Conservation (phyloP, 2,113 vertebrate species). For the Nyctibius bracteatus region DNA sequence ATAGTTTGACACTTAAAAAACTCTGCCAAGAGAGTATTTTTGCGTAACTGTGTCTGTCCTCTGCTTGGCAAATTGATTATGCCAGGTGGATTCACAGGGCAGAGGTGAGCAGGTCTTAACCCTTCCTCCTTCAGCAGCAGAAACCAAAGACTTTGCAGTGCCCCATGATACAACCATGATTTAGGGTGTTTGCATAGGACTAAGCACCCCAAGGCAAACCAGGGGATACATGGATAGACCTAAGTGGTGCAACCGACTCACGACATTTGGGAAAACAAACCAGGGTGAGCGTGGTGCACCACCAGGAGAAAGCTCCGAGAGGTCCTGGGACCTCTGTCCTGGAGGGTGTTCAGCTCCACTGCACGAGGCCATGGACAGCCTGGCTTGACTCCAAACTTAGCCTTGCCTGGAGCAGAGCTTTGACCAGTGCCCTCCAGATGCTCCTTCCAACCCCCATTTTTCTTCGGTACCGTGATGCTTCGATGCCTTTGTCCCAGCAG, state of each 20-base stretch:
- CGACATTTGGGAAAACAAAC: background rate
- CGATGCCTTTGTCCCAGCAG: background rate
- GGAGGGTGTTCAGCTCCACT: background rate
- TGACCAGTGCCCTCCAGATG: background rate
- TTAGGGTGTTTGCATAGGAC: background rate
- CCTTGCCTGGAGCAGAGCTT: background rate
- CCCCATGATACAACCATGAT: background rate
- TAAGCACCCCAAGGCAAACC: background rate
- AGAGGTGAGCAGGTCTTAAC: background rate
- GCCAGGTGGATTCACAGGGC: background rate
- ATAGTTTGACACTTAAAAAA: background rate
- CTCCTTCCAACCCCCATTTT: fast-evolving
- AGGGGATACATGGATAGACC: background rate
- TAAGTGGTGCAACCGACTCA: background rate
- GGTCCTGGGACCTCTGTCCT: background rate
- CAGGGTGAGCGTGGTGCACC: fast-evolving
- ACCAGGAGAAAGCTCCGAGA: background rate
- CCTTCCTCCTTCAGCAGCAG: background rate
- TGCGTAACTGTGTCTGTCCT: background rate
- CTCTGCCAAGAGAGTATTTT: background rate
- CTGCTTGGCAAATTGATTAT: background rate
- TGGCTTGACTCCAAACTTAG: background rate
- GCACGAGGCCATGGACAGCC: background rate
- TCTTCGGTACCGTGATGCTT: background rate
- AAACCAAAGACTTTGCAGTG: background rate